These are phyloP conservation scores for Trichomalopsis sarcophagae DNA, from an alignment of 1,140 invertebrate species.

Conservation along the genomic window DNA sequence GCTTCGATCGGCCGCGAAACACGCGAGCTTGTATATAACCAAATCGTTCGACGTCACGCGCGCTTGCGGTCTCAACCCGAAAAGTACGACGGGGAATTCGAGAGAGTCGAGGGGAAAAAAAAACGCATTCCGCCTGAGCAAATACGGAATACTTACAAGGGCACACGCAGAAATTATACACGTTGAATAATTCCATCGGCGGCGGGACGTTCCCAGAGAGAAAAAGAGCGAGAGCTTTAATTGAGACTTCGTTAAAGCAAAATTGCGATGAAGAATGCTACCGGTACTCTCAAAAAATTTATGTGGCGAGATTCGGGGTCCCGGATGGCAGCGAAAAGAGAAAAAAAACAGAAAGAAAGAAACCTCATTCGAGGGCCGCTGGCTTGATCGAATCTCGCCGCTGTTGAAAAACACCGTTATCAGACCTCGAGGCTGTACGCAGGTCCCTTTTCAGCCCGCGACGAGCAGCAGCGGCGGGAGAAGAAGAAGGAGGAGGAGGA, in stretches of 20 bases:
- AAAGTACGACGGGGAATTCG: neutral
- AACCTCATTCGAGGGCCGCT: neutral
- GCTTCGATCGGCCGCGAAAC: neutral
- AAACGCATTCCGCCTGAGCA: neutral
- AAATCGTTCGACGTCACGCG: conserved; percentile 16
- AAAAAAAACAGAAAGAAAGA: neutral
- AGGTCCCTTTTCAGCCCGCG: neutral
- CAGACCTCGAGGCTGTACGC: neutral
- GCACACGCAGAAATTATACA: neutral
- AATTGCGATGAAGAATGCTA: conserved; percentile 11
- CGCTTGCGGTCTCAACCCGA: neutral
- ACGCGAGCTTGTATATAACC: neutral
- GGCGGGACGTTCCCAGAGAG: neutral
- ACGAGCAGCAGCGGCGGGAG: neutral
- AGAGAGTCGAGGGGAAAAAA: neutral
- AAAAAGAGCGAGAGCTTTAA: neutral
- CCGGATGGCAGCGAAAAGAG: neutral
- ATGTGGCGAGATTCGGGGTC: conserved; percentile 2
- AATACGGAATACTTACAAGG: too few species aligned
- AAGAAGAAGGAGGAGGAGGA: neutral
- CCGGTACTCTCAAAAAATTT: neutral
- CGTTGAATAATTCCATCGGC: neutral
- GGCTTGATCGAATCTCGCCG: neutral
- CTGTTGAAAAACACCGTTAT: conserved; percentile 35
- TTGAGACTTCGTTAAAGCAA: conserved; percentile 37